Base-by-base conservation (phyloP, 2,888 invertebrate genomes). In the Polylopha cassiicola region DNA sequence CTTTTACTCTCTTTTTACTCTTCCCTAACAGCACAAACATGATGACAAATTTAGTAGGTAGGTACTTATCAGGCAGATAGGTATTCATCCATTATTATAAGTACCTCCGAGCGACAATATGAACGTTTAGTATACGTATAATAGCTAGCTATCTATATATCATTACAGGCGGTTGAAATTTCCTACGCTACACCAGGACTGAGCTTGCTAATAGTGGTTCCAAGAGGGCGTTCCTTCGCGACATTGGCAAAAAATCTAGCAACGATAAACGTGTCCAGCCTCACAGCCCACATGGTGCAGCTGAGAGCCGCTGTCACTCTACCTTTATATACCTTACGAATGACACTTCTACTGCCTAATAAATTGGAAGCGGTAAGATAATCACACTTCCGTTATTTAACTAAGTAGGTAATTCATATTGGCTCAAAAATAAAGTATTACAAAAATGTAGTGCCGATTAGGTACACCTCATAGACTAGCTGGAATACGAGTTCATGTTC, bases 291-390 rank as follows among this genome's bases (percentile, higher is more conserved):
- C 8, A 71, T 82, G 73, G 55, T 46, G 4, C 43, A 50, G 1
- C 50, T 61, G 41, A 67, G 85, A 0, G 51, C 80, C 3, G 76
- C 78, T 1, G 73, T 68, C 18, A 70, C 68, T 1, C 36, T 86
- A 22, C 86, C 86, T 0, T 66, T 82, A 3, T 86, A 73, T 45
- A 81, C 85, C 3, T 61, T 86, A 13, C 78, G 86, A 20, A 84
- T 82, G 78, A 79, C 82, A 1, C 57, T 86, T 9, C 49, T 86
- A 22, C 48, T 86, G 33, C 82, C 81, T 2, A 73, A 68, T 32
- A 86, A 86, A 59, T 51, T 86, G 15, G 53, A 73, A 50, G 56
- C 56, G 41, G 86, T 86, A 55, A 61, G 75, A 66, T 26, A 20
- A 26, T 43, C 21, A 16, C n/a, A n/a, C n/a, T n/a, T n/a, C n/a